phyloP scores from a whole-genome alignment of 2,113 vertebrate species.

The Colistium nudipinnis region DNA sequence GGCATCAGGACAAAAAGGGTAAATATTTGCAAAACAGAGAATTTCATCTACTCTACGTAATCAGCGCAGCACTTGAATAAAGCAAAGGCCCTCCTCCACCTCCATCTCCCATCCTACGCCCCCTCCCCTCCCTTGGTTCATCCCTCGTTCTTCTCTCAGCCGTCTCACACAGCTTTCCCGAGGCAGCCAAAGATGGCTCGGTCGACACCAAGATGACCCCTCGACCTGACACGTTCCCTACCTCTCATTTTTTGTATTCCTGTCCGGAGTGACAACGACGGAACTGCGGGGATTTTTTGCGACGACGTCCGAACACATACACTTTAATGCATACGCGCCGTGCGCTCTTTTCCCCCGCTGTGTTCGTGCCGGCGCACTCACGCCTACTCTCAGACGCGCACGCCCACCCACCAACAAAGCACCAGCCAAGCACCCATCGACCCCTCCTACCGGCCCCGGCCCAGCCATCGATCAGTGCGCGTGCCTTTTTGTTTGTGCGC shows the following conservation, averaged over 20 bases:
- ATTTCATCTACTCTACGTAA: conserved; percentile 6
- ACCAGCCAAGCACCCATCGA: conserved; percentile 61
- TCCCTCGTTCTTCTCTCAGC: conserved; percentile 25
- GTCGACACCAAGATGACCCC: too few relatives aligned
- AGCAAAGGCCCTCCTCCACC: conserved; percentile 9
- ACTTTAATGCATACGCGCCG: too few relatives aligned
- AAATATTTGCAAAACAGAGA: conserved; percentile 14
- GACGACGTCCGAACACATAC: too few relatives aligned
- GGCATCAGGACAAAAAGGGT: background rate
- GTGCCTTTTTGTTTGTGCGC: conserved; percentile 4
- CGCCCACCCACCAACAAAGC: conserved; percentile 32
- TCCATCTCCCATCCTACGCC: background rate
- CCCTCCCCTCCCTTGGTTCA: background rate
- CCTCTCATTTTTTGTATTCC: too few relatives aligned
- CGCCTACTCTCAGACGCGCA: conserved; percentile 9
- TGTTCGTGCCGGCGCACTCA: conserved; percentile 24
- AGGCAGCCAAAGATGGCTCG: conserved; percentile 48
- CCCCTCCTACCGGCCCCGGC: conserved; percentile 53
- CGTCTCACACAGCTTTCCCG: conserved; percentile 47
- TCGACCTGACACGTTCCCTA: background rate
- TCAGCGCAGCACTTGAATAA: conserved; percentile 27
- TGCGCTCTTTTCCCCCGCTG: conserved; percentile 12
- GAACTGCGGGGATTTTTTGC: too few relatives aligned
- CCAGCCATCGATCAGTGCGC: conserved; percentile 62
- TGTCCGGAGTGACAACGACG: too few relatives aligned